phyloP scores from a whole-genome alignment of 2,113 vertebrate species.

The Erpornis zantholeuca region DNA sequence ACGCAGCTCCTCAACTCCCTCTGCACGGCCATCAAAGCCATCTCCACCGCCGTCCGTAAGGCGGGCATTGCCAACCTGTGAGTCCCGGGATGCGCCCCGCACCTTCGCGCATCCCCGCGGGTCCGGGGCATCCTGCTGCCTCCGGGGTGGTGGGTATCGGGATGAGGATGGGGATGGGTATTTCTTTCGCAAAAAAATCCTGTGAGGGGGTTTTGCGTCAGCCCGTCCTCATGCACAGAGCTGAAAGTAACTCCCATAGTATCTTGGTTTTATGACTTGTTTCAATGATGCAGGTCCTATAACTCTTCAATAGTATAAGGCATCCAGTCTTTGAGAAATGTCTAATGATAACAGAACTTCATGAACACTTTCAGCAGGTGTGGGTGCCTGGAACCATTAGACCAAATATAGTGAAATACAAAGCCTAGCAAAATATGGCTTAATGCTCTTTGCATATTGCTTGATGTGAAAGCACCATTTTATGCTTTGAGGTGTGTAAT shows the following conservation, averaged over 20 bases:
- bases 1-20: conserved; percentile 93
- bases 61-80: conserved; percentile 95
- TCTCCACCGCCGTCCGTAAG: conserved; percentile 92
- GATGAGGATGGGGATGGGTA: neutral
- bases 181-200: neutral
- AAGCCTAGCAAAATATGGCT: neutral
- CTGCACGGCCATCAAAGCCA: conserved; percentile 93
- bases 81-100: neutral
- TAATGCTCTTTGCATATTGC: neutral
- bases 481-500: neutral
- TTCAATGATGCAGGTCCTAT: neutral
- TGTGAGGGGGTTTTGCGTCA: no score
- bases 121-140: neutral
- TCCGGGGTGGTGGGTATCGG: neutral
- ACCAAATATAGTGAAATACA: neutral
- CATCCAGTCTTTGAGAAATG: neutral
- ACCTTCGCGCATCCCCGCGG: neutral
- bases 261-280: neutral
- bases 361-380: neutral
- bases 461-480: neutral
- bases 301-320: neutral
- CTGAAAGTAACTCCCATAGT: no score
- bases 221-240: neutral
- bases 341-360: neutral
- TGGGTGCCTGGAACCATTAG: neutral